Evolutionary conservation across 2,888 invertebrate species (phyloP).

Genomic region (Timandra comae): DNA sequence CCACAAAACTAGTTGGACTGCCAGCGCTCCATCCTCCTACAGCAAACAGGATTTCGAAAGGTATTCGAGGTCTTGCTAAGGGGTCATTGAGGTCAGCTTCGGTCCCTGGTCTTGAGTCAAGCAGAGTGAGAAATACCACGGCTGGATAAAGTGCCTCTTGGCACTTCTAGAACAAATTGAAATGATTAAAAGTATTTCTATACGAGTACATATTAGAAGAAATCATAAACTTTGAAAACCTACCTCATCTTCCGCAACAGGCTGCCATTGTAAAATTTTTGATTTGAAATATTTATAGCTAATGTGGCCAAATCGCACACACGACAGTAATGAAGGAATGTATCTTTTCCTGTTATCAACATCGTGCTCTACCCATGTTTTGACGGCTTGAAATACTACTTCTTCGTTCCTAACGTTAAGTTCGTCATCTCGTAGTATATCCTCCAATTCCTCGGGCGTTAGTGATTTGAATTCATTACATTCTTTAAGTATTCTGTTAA

Average conservation of each 20-base stretch:
- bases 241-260: slow-evolving; percentile 71
- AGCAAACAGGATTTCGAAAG: slow-evolving; percentile 86
- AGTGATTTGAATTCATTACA: slow-evolving; percentile 80
- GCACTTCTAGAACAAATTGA: slow-evolving; percentile 56
- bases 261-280: slow-evolving; percentile 74
- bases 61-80: slow-evolving; percentile 82
- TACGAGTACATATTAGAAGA: no score
- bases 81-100: slow-evolving; percentile 76
- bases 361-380: slow-evolving; percentile 82
- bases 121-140: slow-evolving; percentile 68
- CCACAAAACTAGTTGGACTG: slow-evolving; percentile 87
- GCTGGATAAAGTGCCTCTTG: slow-evolving; percentile 74
- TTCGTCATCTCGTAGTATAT: slow-evolving; percentile 81
- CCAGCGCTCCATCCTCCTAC: slow-evolving; percentile 92
- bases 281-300: slow-evolving; percentile 75
- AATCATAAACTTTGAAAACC: no score
- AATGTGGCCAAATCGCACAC: slow-evolving; percentile 82
- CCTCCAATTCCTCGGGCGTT: slow-evolving; percentile 77
- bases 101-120: slow-evolving; percentile 64
- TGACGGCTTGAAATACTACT: slow-evolving; percentile 83
- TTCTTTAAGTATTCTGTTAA: slow-evolving; percentile 77
- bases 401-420: slow-evolving; percentile 85
- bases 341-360: slow-evolving; percentile 68
- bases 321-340: slow-evolving; percentile 78
- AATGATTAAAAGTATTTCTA: not conserved